These are phyloP conservation scores for Myopa testacea DNA, from an alignment of 2,888 invertebrate genomes.

Conservation along the genomic window DNA sequence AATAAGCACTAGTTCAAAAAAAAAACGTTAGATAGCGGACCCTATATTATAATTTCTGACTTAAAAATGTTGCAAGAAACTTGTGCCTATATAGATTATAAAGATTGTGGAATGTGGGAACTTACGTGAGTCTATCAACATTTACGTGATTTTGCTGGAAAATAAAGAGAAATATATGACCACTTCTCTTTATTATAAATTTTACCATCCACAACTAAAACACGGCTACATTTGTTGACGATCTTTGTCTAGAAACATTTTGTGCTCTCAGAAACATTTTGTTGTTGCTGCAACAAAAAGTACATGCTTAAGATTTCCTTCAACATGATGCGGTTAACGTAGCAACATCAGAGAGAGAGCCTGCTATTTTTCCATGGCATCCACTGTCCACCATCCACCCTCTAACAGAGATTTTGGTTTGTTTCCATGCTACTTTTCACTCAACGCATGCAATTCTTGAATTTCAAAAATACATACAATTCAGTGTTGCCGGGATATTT, in stretches of 20 bases:
- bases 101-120: neutral
- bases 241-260: neutral
- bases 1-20: no score
- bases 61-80: no score
- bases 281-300: no score
- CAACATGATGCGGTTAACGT: no score
- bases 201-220: neutral
- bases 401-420: conserved; percentile 25
- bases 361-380: no score
- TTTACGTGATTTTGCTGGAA: neutral
- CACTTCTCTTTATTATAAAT: neutral
- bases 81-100: neutral
- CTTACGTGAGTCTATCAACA: neutral
- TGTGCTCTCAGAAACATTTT: neutral
- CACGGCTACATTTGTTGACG: neutral
- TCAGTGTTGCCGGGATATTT: conserved; percentile 63
- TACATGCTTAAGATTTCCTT: no score
- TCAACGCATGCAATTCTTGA: conserved; percentile 50
- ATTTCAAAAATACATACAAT: conserved; percentile 51
- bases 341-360: no score
- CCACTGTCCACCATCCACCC: neutral
- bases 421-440: no score
- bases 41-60: no score
- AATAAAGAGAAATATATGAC: neutral
- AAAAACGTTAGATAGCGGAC: no score